Evolutionary conservation across 2,113 vertebrate species (phyloP).

Genomic region (Epinephelus fuscoguttatus): DNA sequence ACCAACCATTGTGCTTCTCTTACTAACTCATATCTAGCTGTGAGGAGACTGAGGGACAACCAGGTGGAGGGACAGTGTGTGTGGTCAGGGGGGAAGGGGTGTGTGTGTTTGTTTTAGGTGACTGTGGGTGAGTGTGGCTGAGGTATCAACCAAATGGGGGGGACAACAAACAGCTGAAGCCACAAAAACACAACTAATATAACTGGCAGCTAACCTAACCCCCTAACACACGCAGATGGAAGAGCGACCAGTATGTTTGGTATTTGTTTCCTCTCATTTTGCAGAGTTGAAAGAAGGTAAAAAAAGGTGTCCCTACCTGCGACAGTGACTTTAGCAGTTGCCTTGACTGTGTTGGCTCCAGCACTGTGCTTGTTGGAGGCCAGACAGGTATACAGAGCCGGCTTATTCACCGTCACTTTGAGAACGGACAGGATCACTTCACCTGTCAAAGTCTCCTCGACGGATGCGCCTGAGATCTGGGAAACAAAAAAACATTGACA

Average conservation of each 20-base stretch:
- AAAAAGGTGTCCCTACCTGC: conserved; percentile 83
- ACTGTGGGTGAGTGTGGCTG: conserved; percentile 2
- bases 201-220: conserved; percentile 51
- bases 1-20: conserved; percentile 56
- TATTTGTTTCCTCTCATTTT: neutral
- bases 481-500: neutral
- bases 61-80: conserved; percentile 44
- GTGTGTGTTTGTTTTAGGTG: conserved; percentile 22
- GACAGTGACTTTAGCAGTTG: conserved; percentile 90
- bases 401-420: conserved; percentile 89
- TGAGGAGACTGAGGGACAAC: conserved; percentile 29
- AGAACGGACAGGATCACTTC: conserved; percentile 91
- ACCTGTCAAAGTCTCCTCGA: conserved; percentile 90
- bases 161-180: conserved; percentile 70
- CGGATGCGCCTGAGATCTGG: conserved; percentile 90
- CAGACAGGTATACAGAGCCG: conserved; percentile 94
- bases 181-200: conserved; percentile 29
- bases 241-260: neutral
- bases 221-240: neutral
- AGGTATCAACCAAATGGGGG: conserved; percentile 70
- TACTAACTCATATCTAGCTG: conserved; percentile 23
- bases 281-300: neutral
- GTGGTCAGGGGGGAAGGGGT: conserved; percentile 29
- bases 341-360: conserved; percentile 93
- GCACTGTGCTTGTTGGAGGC: conserved; percentile 94